phyloP scores from a whole-genome alignment of 2,797 vertebrate genomes.

The Sphenopsis melanotis region DNA sequence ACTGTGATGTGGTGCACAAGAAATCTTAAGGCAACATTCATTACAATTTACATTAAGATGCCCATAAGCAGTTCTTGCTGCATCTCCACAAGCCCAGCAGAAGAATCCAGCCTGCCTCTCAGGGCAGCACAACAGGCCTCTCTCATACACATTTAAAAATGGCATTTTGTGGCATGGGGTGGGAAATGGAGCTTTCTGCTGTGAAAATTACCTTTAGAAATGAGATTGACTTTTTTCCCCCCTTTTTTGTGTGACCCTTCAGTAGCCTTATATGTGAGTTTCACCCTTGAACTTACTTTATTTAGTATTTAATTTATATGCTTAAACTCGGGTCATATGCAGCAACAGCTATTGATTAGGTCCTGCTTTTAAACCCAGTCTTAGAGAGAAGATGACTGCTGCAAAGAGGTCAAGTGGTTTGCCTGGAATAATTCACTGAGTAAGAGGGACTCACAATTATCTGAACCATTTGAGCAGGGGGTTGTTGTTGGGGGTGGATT shows the following conservation, averaged over 20 bases:
- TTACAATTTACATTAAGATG: background rate
- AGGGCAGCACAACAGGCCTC: background rate
- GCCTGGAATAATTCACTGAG: background rate
- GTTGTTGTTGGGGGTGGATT: background rate
- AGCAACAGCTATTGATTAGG: constrained; percentile 3
- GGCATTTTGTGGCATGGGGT: background rate
- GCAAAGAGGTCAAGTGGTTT: background rate
- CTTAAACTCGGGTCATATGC: background rate
- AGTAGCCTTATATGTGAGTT: background rate
- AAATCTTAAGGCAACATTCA: background rate
- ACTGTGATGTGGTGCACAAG: background rate
- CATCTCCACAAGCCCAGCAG: background rate
- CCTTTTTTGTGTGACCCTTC: background rate
- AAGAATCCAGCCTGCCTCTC: background rate
- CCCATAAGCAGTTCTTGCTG: background rate
- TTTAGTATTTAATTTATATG: constrained; percentile 9
- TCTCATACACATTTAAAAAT: background rate
- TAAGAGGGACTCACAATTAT: background rate
- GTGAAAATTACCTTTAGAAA: background rate
- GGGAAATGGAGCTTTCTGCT: background rate
- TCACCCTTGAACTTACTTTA: constrained; percentile 11
- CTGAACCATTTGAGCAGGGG: background rate
- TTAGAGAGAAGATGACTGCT: background rate
- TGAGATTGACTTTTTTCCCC: background rate
- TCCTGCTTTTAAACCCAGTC: constrained; percentile 4